Base-by-base conservation (phyloP, 92 coral and sea anemone genomes). In the Porites lobata region DNA sequence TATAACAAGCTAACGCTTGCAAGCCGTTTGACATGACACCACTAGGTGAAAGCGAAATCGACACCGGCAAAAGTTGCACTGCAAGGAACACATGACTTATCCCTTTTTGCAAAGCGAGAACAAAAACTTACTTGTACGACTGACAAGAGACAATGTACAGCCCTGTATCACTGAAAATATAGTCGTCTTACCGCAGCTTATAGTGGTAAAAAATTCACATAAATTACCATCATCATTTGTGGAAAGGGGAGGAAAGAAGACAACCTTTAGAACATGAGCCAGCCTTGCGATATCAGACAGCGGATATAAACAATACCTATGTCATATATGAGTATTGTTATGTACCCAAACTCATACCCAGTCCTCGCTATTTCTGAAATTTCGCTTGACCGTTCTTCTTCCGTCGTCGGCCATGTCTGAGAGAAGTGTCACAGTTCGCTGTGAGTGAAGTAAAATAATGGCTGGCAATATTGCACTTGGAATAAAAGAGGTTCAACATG, bases 391-490 rank as follows among this genome's bases (percentile, higher is more conserved):
- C 47, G 29, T 54, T 24, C 72, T 67, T 26, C 6, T 2, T 67
- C 58, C 15, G 22, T 56, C 17, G 84, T 80, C 74, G 75, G 77
- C 86, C 65, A 69, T 72, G 71, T 75, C 15, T 26, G 72, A 58
- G 59, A 21, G 74, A 50, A 47, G 26, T 58, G 10, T 62, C 2
- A 11, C 14, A 10, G 72, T 13, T 32, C 6, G 75, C 12, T 17
- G 26, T 38, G 56, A 51, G 12, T 10, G 14, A 7, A 18, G 13
- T 19, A 18, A 63, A 47, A 21, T 29, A 75, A 95, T 95, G 98
- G 88, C 98, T 32, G 89, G 93, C 26, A 90, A 89, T 62, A 59
- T 92, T 64, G 84, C 93, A 12, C 86, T 93, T 81, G 89, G 93
- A 50, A 90, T 86, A 22, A 82, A 78, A 0, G 91, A 71, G 70